These are phyloP conservation scores for Hoplostethus mediterraneus DNA, from an alignment of 2,797 vertebrate genomes.

Conservation along the genomic window DNA sequence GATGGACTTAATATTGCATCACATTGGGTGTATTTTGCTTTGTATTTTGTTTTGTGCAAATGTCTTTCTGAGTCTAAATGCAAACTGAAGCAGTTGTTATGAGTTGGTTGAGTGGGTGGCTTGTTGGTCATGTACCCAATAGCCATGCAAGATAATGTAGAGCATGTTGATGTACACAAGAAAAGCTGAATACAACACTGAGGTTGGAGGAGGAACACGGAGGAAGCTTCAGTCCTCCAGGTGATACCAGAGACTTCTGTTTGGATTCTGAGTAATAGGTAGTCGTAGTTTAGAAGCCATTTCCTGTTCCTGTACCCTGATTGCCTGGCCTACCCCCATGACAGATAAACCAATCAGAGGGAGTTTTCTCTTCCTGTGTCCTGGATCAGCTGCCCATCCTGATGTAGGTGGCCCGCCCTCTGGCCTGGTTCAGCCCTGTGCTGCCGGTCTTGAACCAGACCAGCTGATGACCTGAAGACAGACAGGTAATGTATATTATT, in stretches of 20 bases:
- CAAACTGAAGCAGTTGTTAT: too few relatives aligned
- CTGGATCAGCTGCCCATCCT: constrained; percentile 80
- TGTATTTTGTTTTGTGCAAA: too few relatives aligned
- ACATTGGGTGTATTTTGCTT: too few relatives aligned
- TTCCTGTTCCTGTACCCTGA: neutral
- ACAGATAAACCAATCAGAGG: constrained; percentile 11
- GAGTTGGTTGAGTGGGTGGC: too few relatives aligned
- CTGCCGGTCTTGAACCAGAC: constrained; percentile 90
- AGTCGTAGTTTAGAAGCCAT: neutral
- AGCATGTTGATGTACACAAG: too few relatives aligned
- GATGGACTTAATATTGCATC: too few relatives aligned
- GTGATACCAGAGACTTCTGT: constrained; percentile 40
- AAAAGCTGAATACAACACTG: too few relatives aligned
- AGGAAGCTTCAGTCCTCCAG: too few relatives aligned
- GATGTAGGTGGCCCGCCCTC: constrained; percentile 84
- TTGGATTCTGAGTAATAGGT: constrained; percentile 28
- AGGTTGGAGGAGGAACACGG: too few relatives aligned
- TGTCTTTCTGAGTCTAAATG: too few relatives aligned
- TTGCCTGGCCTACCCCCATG: constrained; percentile 46
- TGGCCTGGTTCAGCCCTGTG: constrained; percentile 79
- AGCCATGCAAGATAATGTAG: too few relatives aligned
- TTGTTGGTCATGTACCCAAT: too few relatives aligned
- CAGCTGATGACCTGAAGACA: constrained; percentile 86
- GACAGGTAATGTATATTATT: neutral
- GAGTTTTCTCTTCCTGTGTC: constrained; percentile 41